phyloP scores from a whole-genome alignment of 2,797 vertebrate genomes.

The Myotis planiceps region DNA sequence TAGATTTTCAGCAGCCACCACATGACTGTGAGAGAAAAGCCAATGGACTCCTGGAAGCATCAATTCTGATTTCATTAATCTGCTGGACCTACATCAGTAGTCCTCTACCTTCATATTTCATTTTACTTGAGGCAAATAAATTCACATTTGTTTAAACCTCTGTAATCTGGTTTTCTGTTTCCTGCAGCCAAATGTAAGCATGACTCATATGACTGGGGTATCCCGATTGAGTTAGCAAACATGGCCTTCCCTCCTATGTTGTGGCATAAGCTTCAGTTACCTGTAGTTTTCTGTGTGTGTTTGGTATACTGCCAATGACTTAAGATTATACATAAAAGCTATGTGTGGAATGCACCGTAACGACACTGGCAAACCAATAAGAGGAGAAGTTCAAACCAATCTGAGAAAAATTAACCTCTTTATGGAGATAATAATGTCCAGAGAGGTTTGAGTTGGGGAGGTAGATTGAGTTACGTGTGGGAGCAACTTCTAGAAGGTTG shows the following conservation, averaged over 20 bases:
- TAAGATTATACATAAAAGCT: background rate
- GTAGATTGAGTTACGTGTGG: accelerated
- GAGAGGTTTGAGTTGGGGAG: background rate
- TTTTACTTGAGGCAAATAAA: background rate
- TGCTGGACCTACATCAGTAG: background rate
- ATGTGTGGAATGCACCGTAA: background rate
- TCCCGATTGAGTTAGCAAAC: background rate
- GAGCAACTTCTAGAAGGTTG: too few relatives aligned
- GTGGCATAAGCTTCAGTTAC: background rate
- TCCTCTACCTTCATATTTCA: background rate
- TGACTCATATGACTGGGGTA: constrained; percentile 14
- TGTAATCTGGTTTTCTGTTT: background rate
- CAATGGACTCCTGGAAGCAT: background rate
- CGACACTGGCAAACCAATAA: background rate
- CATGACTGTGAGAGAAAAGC: background rate
- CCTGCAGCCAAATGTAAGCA: background rate
- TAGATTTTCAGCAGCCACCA: background rate
- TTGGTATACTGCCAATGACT: background rate
- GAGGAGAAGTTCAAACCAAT: background rate
- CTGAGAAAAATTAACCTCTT: background rate
- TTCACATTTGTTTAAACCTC: background rate
- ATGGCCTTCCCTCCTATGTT: background rate
- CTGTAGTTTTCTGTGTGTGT: background rate
- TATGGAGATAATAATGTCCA: background rate
- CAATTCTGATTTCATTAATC: background rate